Percentiles rank a stretch among this genome's conserved stretches.
phyloP scores from a whole-genome alignment of 2,888 invertebrate genomes.

The Amblyjoppa fuscipennis region DNA sequence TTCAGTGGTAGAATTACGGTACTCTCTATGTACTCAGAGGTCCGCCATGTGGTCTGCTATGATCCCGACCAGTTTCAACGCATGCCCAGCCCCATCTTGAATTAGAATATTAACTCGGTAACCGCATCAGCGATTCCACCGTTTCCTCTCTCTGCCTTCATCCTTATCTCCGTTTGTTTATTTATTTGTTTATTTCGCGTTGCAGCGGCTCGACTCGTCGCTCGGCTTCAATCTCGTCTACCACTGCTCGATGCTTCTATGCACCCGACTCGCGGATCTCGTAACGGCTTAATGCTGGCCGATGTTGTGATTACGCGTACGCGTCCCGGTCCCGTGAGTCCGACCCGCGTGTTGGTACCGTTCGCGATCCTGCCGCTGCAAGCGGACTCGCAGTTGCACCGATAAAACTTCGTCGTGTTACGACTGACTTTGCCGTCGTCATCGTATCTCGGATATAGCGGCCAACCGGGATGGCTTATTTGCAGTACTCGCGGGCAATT shows the following conservation, averaged over 20 bases:
- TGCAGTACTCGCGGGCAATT: not conserved
- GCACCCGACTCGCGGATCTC: constrained; percentile 52
- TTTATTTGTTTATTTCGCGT: constrained; percentile 47
- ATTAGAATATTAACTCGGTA: constrained; percentile 81
- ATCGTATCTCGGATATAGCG: constrained; percentile 8
- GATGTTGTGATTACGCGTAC: constrained; percentile 73
- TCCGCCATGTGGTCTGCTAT: constrained; percentile 49
- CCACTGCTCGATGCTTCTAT: constrained; percentile 9
- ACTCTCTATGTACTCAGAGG: constrained; percentile 48
- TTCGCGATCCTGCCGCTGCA: constrained; percentile 2
- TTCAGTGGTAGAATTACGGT: constrained; percentile 63
- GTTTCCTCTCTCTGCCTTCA: constrained; percentile 65
- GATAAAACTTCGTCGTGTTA: constrained; percentile 58
- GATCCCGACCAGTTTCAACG: constrained; percentile 78
- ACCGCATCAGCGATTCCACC: constrained; percentile 72
- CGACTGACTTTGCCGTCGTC: constrained; percentile 39
- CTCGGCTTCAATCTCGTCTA: constrained; percentile 53
- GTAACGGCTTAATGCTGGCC: constrained; percentile 76
- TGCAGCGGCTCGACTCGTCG: constrained; percentile 38
- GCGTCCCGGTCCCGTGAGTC: constrained; percentile 35
- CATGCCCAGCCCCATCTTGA: constrained; percentile 79
- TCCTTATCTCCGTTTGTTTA: constrained; percentile 49
- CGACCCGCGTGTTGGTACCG: constrained; percentile 26
- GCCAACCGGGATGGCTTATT: not conserved
- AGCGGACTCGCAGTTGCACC: constrained; percentile 38